Base-by-base conservation (phyloP, 64 coral and sea anemone species). In the Astreopora myriophthalma region DNA sequence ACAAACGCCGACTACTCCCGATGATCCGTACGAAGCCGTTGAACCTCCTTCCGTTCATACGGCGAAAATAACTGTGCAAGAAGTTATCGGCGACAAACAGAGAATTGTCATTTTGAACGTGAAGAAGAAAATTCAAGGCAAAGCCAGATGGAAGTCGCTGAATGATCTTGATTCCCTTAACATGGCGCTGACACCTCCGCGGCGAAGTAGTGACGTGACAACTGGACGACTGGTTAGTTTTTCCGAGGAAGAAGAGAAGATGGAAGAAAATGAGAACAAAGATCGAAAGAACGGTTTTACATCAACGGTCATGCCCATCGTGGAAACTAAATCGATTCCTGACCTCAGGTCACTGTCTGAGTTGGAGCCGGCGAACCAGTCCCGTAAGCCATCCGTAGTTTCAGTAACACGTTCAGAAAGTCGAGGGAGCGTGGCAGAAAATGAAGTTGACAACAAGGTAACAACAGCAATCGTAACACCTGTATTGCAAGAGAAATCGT, bases 101-200 rank as follows among this genome's bases (percentile, higher is more conserved):
- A 89, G 80, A 48, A 96, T 96, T 71, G 75, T 89, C 10, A 93
- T 96, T 79, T 38, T 96, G 17, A 96, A 96, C 68, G 91, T 96
- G 10, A 88, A 84, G 20, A 96, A 96, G 60, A 96, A 96, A 65
- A 69, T 92, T 16, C 91, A 87, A 27, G 91, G 95, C 5, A 74
- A 55, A 23, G 60, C 91, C 55, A 84, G 87, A 93, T 96, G 95
- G 95, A 96, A 93, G 48, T 96, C 95, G 3, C 80, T 96, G 32
- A 96, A 74, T 29, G 95, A 96, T 36, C 80, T 96, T 14, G 95
- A 96, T 61, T 71, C 87, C 13, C 27, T 88, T 0, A 75, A 35
- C 11, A 76, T 46, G 76, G 88, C 30, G 4, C 25, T 36, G 84
- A 34, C 84, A 34, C 19, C 80, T 0, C 84, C 46, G 0, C n/a